Conservation (phyloP, 2,797 vertebrate genomes). For the Phataginus tetradactyla region DNA sequence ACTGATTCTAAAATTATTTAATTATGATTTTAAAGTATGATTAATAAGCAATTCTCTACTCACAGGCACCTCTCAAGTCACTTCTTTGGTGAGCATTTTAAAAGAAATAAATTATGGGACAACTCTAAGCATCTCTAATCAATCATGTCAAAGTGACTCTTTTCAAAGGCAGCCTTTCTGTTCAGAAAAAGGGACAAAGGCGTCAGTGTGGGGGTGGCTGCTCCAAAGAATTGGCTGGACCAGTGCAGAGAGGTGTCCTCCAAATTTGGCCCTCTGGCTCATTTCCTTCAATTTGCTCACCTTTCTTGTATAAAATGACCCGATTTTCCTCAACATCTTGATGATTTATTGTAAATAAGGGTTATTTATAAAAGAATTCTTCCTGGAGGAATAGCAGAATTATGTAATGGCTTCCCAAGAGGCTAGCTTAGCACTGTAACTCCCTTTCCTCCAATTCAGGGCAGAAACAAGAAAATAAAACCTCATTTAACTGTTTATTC, state of each 20-base stretch:
- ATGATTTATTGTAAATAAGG: conserved; percentile 45
- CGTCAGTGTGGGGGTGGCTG: background rate
- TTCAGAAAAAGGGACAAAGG: background rate
- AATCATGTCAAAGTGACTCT: background rate
- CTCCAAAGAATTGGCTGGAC: background rate
- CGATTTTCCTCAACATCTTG: conserved; percentile 41
- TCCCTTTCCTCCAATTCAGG: conserved; percentile 49
- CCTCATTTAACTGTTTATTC: conserved; percentile 63
- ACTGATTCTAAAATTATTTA: background rate
- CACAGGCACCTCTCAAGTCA: background rate
- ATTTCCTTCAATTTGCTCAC: conserved; percentile 28
- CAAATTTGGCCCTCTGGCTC: background rate
- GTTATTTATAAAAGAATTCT: conserved; percentile 61
- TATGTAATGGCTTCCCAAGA: conserved; percentile 51
- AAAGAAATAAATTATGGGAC: background rate
- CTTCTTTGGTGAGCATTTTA: conserved; percentile 13
- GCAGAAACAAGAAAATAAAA: conserved; percentile 73
- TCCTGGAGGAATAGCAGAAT: conserved; percentile 44
- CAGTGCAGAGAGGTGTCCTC: background rate
- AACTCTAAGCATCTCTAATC: background rate
- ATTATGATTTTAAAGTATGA: background rate
- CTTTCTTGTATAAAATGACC: conserved; percentile 29
- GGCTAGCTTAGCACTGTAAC: conserved; percentile 13
- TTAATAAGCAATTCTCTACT: background rate
- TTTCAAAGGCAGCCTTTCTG: background rate